Evolutionary conservation across 1,140 invertebrate genomes (phyloP).

Genomic region (Cylas formicarius): DNA sequence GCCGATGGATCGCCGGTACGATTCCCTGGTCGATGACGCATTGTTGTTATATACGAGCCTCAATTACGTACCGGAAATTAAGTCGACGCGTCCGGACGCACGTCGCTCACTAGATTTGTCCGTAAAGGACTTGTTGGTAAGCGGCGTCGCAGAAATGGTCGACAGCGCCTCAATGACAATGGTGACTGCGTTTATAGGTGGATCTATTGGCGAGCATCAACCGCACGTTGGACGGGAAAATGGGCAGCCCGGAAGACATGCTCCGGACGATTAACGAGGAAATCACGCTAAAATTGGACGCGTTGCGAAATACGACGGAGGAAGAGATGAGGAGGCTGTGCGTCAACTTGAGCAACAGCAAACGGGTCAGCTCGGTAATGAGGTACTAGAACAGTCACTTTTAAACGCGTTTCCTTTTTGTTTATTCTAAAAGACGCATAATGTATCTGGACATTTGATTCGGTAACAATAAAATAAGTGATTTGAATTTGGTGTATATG

Average conservation of each 20-base stretch:
- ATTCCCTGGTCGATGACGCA: constrained; percentile 37
- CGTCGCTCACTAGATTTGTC: constrained; percentile 30
- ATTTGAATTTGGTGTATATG: no score
- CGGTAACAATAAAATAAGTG: no score
- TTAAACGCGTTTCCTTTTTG: no score
- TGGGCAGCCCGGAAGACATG: constrained; percentile 41
- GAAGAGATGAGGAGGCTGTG: constrained; percentile 41
- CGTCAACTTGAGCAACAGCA: constrained; percentile 35
- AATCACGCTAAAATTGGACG: constrained; percentile 38
- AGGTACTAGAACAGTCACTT: constrained; percentile 13
- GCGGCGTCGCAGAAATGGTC: no score
- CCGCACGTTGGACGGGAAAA: constrained; percentile 43
- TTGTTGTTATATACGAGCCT: constrained; percentile 36
- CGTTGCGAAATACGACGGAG: constrained; percentile 36
- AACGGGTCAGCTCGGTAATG: constrained; percentile 35
- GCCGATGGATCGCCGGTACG: constrained; percentile 28
- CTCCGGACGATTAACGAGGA: constrained; percentile 42
- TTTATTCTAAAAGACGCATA: no score
- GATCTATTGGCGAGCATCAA: constrained; percentile 44
- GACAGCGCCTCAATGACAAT: no score
- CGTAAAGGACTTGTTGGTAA: constrained; percentile 40
- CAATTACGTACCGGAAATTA: constrained; percentile 22
- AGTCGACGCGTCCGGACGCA: constrained; percentile 8
- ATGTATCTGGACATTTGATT: no score
- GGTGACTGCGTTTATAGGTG: constrained; percentile 15